Evolutionary conservation across 1,140 invertebrate species (phyloP).

Genomic region (Drosophila mauritiana): DNA sequence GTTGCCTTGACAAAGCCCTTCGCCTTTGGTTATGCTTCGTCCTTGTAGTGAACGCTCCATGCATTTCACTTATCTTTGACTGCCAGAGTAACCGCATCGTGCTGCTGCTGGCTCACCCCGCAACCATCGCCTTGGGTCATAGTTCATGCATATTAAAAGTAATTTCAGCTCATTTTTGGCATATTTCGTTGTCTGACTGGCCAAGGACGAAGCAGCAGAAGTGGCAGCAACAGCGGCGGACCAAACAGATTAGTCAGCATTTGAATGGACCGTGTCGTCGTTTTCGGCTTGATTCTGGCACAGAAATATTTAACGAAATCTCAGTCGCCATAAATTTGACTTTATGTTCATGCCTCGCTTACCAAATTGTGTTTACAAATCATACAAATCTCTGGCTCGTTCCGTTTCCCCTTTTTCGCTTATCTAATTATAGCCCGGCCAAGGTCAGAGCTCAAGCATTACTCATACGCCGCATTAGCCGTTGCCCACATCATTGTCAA

Average conservation of each 20-base stretch:
- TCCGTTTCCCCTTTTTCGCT: slow-evolving; percentile 24
- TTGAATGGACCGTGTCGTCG: slow-evolving; percentile 56
- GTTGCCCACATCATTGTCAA: slow-evolving; percentile 72
- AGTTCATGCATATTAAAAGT: slow-evolving; percentile 73
- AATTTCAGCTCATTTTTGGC: slow-evolving; percentile 77
- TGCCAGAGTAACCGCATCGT: slow-evolving; percentile 54
- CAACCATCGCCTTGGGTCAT: neutral
- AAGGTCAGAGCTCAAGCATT: slow-evolving; percentile 67
- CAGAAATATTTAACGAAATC: slow-evolving; percentile 67
- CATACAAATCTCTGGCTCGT: slow-evolving; percentile 39
- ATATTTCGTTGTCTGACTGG: slow-evolving; percentile 68
- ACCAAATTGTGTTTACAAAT: slow-evolving; percentile 78
- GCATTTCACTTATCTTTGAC: slow-evolving; percentile 75
- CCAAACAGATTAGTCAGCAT: slow-evolving; percentile 70
- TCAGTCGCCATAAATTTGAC: slow-evolving; percentile 77
- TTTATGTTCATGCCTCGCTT: slow-evolving; percentile 79
- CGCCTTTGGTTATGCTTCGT: slow-evolving; percentile 7
- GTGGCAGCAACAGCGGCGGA: neutral
- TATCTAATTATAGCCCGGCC: slow-evolving; percentile 65
- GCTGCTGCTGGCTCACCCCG: neutral
- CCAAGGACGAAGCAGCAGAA: slow-evolving; percentile 3
- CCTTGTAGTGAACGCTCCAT: slow-evolving; percentile 33
- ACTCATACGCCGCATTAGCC: slow-evolving; percentile 75
- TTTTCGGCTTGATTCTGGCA: slow-evolving; percentile 52
- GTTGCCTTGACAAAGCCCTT: slow-evolving; percentile 1